Evolutionary conservation across 2,113 vertebrate species (phyloP).

Genomic region (Alouatta palliata): DNA sequence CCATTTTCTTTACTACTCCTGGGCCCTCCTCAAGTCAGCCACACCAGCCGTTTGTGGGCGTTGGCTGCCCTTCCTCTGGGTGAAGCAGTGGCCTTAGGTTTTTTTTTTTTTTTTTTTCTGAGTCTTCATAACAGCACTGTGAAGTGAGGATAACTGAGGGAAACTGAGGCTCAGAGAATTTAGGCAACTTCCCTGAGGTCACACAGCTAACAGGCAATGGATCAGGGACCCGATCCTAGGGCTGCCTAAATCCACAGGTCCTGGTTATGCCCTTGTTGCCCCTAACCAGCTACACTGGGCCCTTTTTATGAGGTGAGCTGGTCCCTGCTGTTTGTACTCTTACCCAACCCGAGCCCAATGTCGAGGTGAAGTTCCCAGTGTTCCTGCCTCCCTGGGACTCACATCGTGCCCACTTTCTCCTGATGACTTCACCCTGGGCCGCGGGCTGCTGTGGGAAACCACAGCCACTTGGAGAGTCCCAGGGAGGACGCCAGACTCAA

Average conservation of each 20-base stretch:
- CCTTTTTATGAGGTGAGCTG: background rate
- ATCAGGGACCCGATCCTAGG: background rate
- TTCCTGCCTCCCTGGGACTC: conserved; percentile 4
- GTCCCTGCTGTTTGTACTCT: background rate
- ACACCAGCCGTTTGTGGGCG: accelerated
- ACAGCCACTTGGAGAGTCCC: background rate
- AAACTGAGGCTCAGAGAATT: background rate
- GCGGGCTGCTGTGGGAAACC: conserved; percentile 44
- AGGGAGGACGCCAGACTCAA: conserved; percentile 54
- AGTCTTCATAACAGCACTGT: background rate
- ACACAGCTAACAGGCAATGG: background rate
- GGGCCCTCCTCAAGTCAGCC: background rate
- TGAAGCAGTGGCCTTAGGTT: background rate
- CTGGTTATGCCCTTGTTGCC: background rate
- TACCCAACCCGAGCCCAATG: background rate
- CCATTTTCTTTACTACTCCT: background rate
- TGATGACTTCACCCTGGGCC: conserved; percentile 43
- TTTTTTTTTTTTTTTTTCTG: background rate
- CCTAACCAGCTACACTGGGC: accelerated
- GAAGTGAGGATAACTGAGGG: background rate
- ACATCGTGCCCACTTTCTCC: background rate
- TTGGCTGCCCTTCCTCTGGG: no score
- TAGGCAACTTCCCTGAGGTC: background rate
- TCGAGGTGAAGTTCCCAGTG: background rate
- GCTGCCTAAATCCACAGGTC: background rate